Evolutionary conservation across 37 sponge, comb jelly and placozoan genomes (phyloP).

Genomic region (Bolinopsis microptera): DNA sequence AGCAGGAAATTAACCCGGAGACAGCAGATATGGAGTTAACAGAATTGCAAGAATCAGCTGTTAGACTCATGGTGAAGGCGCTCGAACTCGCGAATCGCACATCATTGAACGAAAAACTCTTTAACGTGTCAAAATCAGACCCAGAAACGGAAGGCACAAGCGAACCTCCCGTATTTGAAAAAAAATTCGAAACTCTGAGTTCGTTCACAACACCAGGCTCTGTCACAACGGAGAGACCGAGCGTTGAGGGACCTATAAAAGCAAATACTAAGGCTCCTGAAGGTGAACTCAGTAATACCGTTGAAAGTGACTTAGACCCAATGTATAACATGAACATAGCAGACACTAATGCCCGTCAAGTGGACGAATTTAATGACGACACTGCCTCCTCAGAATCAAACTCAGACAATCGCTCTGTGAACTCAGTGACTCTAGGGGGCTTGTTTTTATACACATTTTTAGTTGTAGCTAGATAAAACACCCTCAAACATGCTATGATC

Average conservation of each 20-base stretch:
- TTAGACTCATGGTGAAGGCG: not conserved
- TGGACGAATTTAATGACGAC: not conserved
- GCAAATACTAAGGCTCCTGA: not conserved
- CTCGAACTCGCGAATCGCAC: conserved; percentile 9
- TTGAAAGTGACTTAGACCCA: not conserved
- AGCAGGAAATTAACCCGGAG: conserved; percentile 62
- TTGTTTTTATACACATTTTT: not conserved
- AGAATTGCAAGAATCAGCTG: not conserved
- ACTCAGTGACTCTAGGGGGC: not conserved
- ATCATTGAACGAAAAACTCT: not conserved
- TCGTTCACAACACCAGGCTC: not conserved
- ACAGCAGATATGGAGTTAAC: not conserved
- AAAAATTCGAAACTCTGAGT: not conserved
- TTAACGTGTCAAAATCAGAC: not conserved
- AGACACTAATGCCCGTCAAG: not conserved
- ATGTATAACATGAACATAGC: not conserved
- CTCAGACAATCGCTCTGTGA: not conserved
- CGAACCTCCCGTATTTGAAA: not conserved
- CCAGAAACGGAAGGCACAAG: not conserved
- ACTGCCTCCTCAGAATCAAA: not conserved
- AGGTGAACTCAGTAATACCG: not conserved
- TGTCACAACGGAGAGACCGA: not conserved
- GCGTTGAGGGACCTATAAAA: not conserved
- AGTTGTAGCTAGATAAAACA: not conserved
- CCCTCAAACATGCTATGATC: too few species aligned